Conservation (phyloP, 2,888 invertebrate species). For the Sarcophaga rosellei region DNA sequence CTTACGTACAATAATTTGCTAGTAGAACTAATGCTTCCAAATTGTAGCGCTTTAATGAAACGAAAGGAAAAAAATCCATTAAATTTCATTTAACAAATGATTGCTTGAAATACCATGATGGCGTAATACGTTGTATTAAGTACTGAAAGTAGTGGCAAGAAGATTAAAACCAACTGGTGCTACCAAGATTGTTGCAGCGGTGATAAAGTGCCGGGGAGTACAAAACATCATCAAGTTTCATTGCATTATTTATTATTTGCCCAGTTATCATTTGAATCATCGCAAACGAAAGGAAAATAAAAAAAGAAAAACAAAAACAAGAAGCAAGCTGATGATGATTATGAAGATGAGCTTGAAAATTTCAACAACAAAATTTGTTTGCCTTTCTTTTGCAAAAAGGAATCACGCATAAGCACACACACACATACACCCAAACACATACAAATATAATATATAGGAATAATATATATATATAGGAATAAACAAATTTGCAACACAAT, state of each 20-base stretch:
- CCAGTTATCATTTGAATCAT: slow-evolving; percentile 57
- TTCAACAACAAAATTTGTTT: slow-evolving; percentile 36
- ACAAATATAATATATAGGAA: neutral
- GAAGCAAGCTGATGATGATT: slow-evolving; percentile 52
- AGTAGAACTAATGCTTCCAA: too few relatives aligned
- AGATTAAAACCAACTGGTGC: slow-evolving; percentile 24
- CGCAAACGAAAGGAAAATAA: slow-evolving; percentile 13
- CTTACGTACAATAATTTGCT: too few relatives aligned
- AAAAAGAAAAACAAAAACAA: slow-evolving; percentile 19
- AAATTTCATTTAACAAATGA: too few relatives aligned
- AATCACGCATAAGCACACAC: neutral
- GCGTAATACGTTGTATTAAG: neutral
- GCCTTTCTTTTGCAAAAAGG: slow-evolving; percentile 31
- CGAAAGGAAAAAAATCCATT: too few relatives aligned
- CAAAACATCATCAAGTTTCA: slow-evolving; percentile 39
- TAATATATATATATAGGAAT: too few relatives aligned
- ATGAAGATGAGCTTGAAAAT: slow-evolving; percentile 60
- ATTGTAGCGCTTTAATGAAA: too few relatives aligned
- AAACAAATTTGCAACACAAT: slow-evolving; percentile 46
- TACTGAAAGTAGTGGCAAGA: neutral
- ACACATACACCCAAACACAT: neutral
- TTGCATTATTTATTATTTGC: slow-evolving; percentile 57
- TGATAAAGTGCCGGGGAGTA: neutral
- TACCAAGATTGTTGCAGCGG: neutral
- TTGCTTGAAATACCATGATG: neutral